Conservation (phyloP, 2,888 invertebrate genomes). For the Cactoblastis cactorum region DNA sequence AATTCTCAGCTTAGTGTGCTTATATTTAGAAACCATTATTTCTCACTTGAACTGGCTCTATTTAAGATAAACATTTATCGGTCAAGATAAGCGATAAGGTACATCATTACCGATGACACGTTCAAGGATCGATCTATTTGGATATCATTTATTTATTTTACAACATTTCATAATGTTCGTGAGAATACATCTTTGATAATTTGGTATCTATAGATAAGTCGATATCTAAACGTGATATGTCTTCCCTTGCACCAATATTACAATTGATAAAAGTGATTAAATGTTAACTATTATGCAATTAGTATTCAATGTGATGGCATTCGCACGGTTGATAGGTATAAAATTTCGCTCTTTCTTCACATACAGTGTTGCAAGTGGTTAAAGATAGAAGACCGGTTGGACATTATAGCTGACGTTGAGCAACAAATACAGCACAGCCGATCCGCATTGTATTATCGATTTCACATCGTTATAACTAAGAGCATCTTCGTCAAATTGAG, state of each 20-base stretch:
- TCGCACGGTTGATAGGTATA: constrained; percentile 29
- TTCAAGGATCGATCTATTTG: constrained; percentile 24
- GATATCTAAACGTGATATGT: constrained; percentile 3
- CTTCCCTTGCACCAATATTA: not conserved
- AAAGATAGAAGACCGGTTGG: constrained; percentile 41
- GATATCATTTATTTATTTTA: constrained; percentile 25
- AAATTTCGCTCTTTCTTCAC: constrained; percentile 30
- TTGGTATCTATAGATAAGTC: not conserved
- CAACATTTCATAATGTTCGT: constrained; percentile 30
- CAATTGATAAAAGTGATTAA: constrained; percentile 20
- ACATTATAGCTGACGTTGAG: constrained; percentile 30
- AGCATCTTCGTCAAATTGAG: not conserved
- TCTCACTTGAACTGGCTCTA: constrained; percentile 10
- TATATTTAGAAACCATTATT: constrained; percentile 16
- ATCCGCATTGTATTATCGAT: constrained; percentile 33
- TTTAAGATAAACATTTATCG: constrained; percentile 25
- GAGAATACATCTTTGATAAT: constrained; percentile 38
- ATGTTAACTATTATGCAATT: constrained; percentile 4
- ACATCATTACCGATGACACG: constrained; percentile 23
- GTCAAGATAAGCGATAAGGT: constrained; percentile 17
- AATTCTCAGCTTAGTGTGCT: constrained; percentile 19
- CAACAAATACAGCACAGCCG: constrained; percentile 26
- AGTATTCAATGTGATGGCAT: constrained; percentile 19
- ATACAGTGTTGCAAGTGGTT: constrained; percentile 44
- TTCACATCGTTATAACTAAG: constrained; percentile 23